These are phyloP conservation scores for Ischnura elegans DNA, from an alignment of 2,888 invertebrate genomes.

Conservation along the genomic window DNA sequence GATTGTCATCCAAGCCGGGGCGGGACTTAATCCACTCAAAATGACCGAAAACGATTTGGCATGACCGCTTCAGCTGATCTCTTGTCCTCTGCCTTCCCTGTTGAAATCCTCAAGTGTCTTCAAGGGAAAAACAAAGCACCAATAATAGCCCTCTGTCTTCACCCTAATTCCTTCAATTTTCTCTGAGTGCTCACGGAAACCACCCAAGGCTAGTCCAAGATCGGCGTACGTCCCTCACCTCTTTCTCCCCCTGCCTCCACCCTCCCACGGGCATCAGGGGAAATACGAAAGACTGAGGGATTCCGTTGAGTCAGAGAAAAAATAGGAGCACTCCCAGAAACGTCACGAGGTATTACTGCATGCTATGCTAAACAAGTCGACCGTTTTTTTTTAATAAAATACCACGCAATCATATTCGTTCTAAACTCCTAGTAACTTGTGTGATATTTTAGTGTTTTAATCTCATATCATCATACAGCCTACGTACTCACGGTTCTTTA, in stretches of 20 bases:
- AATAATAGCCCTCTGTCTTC: conserved; percentile 64
- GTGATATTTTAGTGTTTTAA: too few relatives aligned
- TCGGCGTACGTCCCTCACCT: background rate
- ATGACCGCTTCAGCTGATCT: background rate
- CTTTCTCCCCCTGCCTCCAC: background rate
- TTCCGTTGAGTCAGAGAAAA: too few relatives aligned
- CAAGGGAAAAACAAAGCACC: conserved; percentile 65
- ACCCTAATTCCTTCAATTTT: conserved; percentile 66
- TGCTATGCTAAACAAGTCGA: too few relatives aligned
- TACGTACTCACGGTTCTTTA: too few relatives aligned
- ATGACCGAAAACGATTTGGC: background rate
- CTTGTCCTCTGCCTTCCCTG: conserved; percentile 37
- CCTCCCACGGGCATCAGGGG: background rate
- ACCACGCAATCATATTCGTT: too few relatives aligned
- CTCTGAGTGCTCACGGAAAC: conserved; percentile 64
- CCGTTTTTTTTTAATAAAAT: too few relatives aligned
- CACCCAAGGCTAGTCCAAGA: conserved; percentile 42
- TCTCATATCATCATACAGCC: too few relatives aligned
- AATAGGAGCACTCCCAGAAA: too few relatives aligned
- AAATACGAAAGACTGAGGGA: background rate
- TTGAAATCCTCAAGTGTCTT: conserved; percentile 67
- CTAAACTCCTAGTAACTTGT: too few relatives aligned
- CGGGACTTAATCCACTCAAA: conserved; percentile 45
- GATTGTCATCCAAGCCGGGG: background rate
- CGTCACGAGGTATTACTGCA: too few relatives aligned